Conservation (phyloP, 1,140 invertebrate species). For the Sweltsa coloradensis region DNA sequence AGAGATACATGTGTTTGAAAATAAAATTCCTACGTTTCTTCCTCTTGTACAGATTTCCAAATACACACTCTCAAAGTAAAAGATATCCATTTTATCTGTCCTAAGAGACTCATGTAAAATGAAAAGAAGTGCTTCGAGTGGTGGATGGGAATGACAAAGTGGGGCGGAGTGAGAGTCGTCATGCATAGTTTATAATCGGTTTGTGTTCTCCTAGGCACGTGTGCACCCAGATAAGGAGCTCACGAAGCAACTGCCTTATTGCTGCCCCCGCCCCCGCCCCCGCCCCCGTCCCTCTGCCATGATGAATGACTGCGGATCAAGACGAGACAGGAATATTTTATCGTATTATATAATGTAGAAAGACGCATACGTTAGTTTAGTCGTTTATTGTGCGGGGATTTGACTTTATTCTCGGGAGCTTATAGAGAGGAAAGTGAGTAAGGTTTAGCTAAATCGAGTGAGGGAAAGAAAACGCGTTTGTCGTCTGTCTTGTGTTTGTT, state of each 20-base stretch:
- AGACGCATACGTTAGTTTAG: no score
- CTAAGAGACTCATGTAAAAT: neutral
- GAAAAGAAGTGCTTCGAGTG: neutral
- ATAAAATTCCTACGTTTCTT: no score
- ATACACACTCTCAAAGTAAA: neutral
- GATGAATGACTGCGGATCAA: neutral
- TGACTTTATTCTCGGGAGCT: no score
- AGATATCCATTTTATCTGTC: constrained; percentile 1
- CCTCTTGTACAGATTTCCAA: constrained; percentile 2
- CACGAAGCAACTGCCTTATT: neutral
- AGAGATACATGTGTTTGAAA: no score
- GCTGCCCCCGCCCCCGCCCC: neutral
- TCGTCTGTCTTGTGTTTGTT: no score
- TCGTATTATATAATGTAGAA: no score
- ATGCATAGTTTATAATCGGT: constrained; percentile 7
- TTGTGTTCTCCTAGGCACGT: neutral
- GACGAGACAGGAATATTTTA: no score
- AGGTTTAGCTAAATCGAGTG: no score
- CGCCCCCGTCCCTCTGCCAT: neutral
- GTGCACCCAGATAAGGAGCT: neutral
- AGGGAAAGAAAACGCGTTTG: no score
- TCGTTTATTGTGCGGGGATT: no score
- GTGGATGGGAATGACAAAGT: neutral
- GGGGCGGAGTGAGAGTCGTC: neutral
- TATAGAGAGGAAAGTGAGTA: no score